phyloP scores from a whole-genome alignment of 2,113 vertebrate genomes.

The Tiliqua scincoides region DNA sequence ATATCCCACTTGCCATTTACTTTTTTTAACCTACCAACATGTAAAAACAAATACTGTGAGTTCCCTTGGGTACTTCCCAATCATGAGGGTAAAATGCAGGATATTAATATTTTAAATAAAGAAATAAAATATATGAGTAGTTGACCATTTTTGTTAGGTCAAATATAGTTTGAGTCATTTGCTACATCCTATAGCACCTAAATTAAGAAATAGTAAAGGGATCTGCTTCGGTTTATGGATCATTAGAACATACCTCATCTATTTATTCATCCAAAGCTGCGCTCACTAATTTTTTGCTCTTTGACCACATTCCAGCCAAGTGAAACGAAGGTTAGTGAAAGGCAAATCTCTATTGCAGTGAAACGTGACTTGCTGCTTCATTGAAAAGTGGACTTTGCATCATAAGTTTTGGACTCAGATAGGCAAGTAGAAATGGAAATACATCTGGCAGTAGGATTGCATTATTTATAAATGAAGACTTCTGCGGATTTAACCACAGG shows the following conservation, averaged over 20 bases:
- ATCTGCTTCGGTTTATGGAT: not conserved
- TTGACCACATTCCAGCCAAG: not conserved
- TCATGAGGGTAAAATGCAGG: too few species aligned
- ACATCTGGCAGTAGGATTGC: not conserved
- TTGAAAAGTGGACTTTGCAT: not conserved
- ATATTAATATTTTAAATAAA: too few species aligned
- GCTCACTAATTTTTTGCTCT: conserved; percentile 7
- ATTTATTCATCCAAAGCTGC: not conserved
- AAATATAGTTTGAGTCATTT: not conserved
- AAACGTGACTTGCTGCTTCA: not conserved
- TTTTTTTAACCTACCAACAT: too few species aligned
- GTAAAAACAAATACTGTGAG: too few species aligned
- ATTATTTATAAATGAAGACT: not conserved
- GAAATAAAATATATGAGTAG: not conserved
- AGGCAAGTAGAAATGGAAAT: not conserved
- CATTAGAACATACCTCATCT: conserved; percentile 7
- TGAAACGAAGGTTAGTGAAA: conserved; percentile 25
- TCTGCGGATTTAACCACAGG: too few species aligned
- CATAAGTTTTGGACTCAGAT: not conserved
- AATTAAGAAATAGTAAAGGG: not conserved
- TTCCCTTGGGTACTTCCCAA: too few species aligned
- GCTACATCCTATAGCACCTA: not conserved
- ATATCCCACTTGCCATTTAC: too few species aligned
- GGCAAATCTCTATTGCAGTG: not conserved
- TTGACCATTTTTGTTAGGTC: not conserved